Conservation (phyloP, 2,797 vertebrate species). For the Smutsia gigantea region DNA sequence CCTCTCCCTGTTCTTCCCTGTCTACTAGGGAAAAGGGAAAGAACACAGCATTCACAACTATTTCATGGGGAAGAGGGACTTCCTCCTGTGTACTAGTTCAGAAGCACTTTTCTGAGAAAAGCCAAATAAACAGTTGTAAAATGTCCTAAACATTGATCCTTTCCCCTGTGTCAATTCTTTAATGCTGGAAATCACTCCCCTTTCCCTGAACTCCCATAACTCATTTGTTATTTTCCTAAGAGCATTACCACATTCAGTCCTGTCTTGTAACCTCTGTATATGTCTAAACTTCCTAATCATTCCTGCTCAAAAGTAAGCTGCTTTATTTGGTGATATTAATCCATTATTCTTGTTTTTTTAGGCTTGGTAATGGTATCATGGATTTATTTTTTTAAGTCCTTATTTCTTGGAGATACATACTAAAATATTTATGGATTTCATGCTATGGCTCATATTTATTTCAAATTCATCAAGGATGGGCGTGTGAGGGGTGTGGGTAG, state of each 20-base stretch:
- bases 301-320: neutral
- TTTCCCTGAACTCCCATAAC: neutral
- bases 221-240: neutral
- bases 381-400: neutral
- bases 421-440: conserved; percentile 20
- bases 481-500: too few species aligned
- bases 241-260: conserved; percentile 17
- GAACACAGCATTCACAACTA: conserved; percentile 34
- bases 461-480: neutral
- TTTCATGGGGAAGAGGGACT: conserved; percentile 11
- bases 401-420: neutral
- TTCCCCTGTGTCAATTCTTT: conserved; percentile 59
- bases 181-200: neutral
- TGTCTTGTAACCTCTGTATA: conserved; percentile 9
- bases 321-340: conserved; percentile 23
- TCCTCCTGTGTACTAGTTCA: conserved; percentile 69
- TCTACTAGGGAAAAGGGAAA: conserved; percentile 63
- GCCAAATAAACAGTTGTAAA: conserved; percentile 69
- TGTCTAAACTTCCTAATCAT: neutral
- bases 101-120: conserved; percentile 78
- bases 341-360: neutral
- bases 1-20: neutral
- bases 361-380: neutral
- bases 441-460: neutral
- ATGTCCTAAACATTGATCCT: conserved; percentile 53